Evolutionary conservation across 2,888 invertebrate species (phyloP).

Genomic region (Anodontia alba): DNA sequence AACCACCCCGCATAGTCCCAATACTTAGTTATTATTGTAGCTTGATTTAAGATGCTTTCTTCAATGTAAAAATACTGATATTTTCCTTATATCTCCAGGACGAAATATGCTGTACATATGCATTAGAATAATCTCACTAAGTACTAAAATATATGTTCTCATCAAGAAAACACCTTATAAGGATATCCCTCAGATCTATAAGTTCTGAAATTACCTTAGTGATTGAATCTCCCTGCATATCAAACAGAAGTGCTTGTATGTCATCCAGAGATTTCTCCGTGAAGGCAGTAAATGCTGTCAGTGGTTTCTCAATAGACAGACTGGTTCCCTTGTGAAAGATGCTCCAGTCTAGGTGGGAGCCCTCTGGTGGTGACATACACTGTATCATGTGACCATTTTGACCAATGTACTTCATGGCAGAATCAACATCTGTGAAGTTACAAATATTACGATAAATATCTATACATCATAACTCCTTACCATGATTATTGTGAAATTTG

Average conservation of each 20-base stretch:
- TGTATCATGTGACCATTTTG: conserved; percentile 61
- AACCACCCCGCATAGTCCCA: no score
- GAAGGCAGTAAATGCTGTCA: conserved; percentile 47
- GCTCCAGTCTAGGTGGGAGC: conserved; percentile 16
- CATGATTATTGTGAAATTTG: no score
- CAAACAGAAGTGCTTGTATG: conserved; percentile 52
- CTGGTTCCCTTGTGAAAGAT: conserved; percentile 42
- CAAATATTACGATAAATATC: neutral
- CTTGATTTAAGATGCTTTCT: no score
- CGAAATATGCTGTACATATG: no score
- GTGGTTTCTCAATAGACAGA: conserved; percentile 50
- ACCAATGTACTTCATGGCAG: conserved; percentile 35
- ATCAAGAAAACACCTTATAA: no score
- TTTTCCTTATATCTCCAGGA: no score
- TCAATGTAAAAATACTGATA: no score
- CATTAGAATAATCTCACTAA: no score
- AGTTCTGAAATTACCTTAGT: conserved; percentile 42
- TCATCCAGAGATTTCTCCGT: conserved; percentile 49
- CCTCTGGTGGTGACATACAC: conserved; percentile 44
- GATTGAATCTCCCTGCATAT: conserved; percentile 56
- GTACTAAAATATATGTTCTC: no score
- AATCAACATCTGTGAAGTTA: conserved; percentile 26
- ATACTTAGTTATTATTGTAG: no score
- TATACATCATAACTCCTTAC: no score
- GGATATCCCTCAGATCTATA: no score